A percentile compares a stretch with the other conserved stretches of the same genome.
Conservation (phyloP, 2,797 vertebrate genomes). For the Urocyon cinereoargenteus region DNA sequence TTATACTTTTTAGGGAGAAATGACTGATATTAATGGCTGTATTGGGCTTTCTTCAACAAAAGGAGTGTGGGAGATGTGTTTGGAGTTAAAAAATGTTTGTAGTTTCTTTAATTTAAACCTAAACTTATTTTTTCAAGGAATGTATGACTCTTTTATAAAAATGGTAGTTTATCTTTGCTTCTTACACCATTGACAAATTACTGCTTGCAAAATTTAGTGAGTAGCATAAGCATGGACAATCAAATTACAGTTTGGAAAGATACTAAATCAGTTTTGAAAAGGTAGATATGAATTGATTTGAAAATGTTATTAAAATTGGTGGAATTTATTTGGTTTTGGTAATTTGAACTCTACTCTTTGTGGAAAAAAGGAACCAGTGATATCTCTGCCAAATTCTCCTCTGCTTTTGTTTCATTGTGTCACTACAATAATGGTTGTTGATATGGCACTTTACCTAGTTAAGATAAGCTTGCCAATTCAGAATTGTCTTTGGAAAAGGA, state of each 20-base stretch:
- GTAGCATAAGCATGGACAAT: background rate
- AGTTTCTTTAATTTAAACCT: background rate
- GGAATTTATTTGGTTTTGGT: slow-evolving; percentile 52
- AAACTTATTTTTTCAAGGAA: background rate
- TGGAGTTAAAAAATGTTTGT: slow-evolving; percentile 12
- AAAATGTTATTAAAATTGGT: slow-evolving; percentile 14
- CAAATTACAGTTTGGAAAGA: slow-evolving; percentile 41
- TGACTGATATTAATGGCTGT: background rate
- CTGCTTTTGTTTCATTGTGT: slow-evolving; percentile 50
- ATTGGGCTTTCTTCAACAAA: background rate
- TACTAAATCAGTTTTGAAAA: slow-evolving; percentile 25
- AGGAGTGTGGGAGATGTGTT: background rate
- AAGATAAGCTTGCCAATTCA: slow-evolving; percentile 46
- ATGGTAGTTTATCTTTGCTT: slow-evolving; percentile 35
- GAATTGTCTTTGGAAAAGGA: slow-evolving; percentile 9
- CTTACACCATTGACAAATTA: slow-evolving; percentile 32
- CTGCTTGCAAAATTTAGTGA: slow-evolving; percentile 38
- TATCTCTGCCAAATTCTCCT: background rate
- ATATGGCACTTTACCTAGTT: slow-evolving; percentile 29
- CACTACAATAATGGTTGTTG: background rate
- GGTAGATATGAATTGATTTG: slow-evolving; percentile 12
- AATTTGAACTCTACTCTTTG: slow-evolving; percentile 57
- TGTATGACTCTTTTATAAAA: slow-evolving; percentile 26
- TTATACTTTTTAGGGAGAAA: slow-evolving; percentile 15
- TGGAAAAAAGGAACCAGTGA: slow-evolving; percentile 38